A percentile compares a stretch with the other conserved stretches of the same genome.
Conservation (phyloP, 2,888 invertebrate species). For the Zootermopsis nevadensis region DNA sequence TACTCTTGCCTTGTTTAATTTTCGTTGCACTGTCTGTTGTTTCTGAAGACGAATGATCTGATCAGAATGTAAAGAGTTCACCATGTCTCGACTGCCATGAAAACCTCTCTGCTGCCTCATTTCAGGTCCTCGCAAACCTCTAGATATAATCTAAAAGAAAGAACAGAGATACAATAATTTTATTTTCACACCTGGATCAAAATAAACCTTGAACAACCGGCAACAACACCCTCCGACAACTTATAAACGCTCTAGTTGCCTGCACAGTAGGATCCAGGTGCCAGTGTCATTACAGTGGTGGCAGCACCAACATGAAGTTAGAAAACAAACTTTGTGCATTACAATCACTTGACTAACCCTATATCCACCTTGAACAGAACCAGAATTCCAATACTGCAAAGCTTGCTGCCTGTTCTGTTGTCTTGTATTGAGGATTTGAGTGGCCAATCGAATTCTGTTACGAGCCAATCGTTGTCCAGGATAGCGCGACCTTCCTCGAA, state of each 20-base stretch:
- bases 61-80: constrained; percentile 14
- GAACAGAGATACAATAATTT: not conserved
- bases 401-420: not conserved
- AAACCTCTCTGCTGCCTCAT: not conserved
- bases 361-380: not conserved
- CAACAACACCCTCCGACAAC: too few species aligned
- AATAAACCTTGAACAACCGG: too few species aligned
- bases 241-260: too few species aligned
- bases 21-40: constrained; percentile 1
- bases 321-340: too few species aligned
- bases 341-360: not conserved
- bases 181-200: too few species aligned
- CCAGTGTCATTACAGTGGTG: too few species aligned
- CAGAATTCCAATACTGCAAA: not conserved
- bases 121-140: not conserved
- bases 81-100: not conserved
- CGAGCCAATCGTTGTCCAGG: not conserved
- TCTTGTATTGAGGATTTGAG: not conserved
- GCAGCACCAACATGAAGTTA: too few species aligned
- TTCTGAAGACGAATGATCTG: not conserved
- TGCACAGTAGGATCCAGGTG: too few species aligned
- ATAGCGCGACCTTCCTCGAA: not conserved
- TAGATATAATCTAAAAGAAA: not conserved
- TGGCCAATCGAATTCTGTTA: not conserved
- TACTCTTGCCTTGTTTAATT: not conserved